A percentile compares a stretch with the other conserved stretches of the same genome.
These are phyloP conservation scores for Bergia puertoricense DNA, from an alignment of 92 coral and sea anemone genomes.

Conservation along the genomic window DNA sequence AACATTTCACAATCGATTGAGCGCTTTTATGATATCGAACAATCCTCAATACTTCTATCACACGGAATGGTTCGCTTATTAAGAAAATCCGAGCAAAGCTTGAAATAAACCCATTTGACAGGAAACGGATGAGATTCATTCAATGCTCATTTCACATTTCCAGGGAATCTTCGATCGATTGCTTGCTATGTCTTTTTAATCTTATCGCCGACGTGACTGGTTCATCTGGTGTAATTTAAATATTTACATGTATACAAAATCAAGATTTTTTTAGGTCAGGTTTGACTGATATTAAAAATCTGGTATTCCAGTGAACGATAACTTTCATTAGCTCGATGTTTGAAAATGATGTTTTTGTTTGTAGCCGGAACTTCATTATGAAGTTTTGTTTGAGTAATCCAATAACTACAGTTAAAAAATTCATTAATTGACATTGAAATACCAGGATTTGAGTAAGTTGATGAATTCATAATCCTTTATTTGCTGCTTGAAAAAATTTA, in stretches of 20 bases:
- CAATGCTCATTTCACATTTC: conserved; percentile 9
- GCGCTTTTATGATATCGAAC: conserved; percentile 10
- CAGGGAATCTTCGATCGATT: background rate
- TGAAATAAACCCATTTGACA: background rate
- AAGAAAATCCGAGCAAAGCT: background rate
- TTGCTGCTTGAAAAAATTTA: background rate
- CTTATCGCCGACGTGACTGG: background rate
- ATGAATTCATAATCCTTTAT: background rate
- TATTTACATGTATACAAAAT: background rate
- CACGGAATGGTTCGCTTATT: background rate
- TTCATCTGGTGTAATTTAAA: no score
- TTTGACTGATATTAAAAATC: background rate
- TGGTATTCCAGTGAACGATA: background rate
- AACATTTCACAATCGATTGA: conserved; percentile 31
- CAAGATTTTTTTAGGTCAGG: background rate
- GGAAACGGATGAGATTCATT: background rate
- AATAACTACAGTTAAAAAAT: conserved; percentile 6
- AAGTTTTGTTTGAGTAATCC: background rate
- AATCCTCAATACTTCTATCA: background rate
- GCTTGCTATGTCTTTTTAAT: background rate
- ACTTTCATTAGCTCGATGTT: background rate
- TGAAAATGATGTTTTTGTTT: background rate
- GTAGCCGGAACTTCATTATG: conserved; percentile 20
- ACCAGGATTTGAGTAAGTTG: background rate
- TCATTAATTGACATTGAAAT: background rate